Base-by-base conservation (phyloP, 2,797 vertebrate species). In the Halcyon chelicuti region DNA sequence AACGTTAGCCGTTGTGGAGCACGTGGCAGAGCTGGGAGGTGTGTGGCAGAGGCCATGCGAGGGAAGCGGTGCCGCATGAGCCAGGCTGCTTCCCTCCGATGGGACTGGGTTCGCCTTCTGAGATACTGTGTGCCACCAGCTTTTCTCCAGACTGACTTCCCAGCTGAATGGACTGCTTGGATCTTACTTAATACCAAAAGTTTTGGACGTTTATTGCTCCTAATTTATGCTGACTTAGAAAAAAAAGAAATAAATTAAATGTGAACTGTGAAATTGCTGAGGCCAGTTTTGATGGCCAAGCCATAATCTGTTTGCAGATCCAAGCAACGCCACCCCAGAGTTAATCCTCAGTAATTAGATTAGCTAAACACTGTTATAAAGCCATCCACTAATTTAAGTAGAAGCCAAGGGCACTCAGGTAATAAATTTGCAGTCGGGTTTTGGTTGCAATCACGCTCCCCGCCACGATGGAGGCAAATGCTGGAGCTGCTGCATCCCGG, bases 1-100 rank as follows among this genome's bases (percentile, higher is more conserved):
- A 4, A 31, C 0, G 1, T 15, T 35, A 19, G 2, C 47, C 0
- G 12, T 6, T 20, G n/a, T 6, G 37, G 83, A 42, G n/a, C 49
- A 19, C 3, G 0, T 3, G 76, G 60, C 20, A 29, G 84, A 23
- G 33, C 55, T 20, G 49, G 25, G 44, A 39, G 46, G 2, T 2
- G 26, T 4, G 3, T 2, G 13, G 40, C 40, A 46, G 74, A 5
- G 39, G n/a, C 20, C 14, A 35, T 10, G 10, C 19, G 17, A 58
- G 15, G n/a, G n/a, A 33, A 55, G 39, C 3, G 10, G 35, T 33
- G 60, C 68, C 37, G 19, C 1, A 1, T 12, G 2, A 47, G 46
- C 66, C 33, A 25, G 20, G 33, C 68, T 47, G 58, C 18, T 60
- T 42, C 62, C 23, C 23, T 28, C 25, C 5, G 31, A 5, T 3